phyloP scores from a whole-genome alignment of 2,888 invertebrate species.

The Uropetala carovei region DNA sequence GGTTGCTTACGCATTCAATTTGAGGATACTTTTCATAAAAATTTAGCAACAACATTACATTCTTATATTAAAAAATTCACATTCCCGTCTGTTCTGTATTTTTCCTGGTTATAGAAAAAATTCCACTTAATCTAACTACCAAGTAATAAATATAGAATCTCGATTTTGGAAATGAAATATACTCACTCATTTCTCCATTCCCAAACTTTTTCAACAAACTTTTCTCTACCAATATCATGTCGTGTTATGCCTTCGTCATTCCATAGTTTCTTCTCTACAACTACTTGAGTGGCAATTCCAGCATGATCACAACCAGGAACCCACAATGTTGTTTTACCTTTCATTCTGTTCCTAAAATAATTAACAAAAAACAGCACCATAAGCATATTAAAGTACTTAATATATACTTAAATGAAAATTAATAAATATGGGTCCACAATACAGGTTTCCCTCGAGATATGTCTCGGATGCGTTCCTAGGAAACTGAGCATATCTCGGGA shows the following conservation, averaged over 20 bases:
- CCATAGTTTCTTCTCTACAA: conserved; percentile 97
- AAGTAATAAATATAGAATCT: too few species aligned
- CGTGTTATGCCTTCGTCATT: conserved; percentile 90
- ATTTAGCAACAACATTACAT: too few species aligned
- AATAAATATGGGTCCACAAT: neutral
- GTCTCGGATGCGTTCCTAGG: neutral
- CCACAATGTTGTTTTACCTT: conserved; percentile 94
- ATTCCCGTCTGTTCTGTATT: too few species aligned
- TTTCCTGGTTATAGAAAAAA: too few species aligned
- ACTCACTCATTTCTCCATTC: conserved; percentile 93
- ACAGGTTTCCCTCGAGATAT: neutral
- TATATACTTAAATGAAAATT: conserved; percentile 17
- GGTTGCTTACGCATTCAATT: too few species aligned
- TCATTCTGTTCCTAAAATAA: conserved; percentile 89
- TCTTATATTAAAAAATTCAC: too few species aligned
- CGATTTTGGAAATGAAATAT: neutral
- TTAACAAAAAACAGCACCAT: conserved; percentile 62
- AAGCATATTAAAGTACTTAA: neutral
- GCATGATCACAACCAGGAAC: conserved; percentile 99
- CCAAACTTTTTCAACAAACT: conserved; percentile 95
- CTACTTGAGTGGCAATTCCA: conserved; percentile 99
- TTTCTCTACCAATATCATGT: conserved; percentile 96
- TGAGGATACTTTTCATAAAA: too few species aligned
- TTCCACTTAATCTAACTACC: too few species aligned
- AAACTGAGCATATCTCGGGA: too few species aligned